phyloP scores from a whole-genome alignment of 2,888 invertebrate genomes.

The Druceiella hillmani region DNA sequence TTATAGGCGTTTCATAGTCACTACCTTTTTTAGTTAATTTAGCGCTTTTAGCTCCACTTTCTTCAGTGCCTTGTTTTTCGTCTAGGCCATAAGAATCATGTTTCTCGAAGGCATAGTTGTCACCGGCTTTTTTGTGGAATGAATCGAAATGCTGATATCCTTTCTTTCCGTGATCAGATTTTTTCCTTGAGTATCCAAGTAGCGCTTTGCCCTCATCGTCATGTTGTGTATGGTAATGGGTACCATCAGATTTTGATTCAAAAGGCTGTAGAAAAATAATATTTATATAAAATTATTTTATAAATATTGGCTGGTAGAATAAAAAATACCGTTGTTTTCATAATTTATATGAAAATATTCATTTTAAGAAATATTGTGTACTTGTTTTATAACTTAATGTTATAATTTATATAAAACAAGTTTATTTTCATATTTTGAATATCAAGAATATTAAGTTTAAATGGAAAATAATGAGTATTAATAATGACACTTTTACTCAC shows the following conservation, averaged over 20 bases:
- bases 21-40: too few relatives aligned
- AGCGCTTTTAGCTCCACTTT: conserved; percentile 41
- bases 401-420: too few relatives aligned
- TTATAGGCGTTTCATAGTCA: too few relatives aligned
- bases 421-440: too few relatives aligned
- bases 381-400: too few relatives aligned
- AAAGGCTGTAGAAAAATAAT: conserved; percentile 3
- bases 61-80: conserved; percentile 40
- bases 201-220: conserved; percentile 59
- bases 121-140: conserved; percentile 67
- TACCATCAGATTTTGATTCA: conserved; percentile 29
- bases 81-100: conserved; percentile 60
- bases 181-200: conserved; percentile 60
- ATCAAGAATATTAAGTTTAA: too few relatives aligned
- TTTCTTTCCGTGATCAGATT: conserved; percentile 60
- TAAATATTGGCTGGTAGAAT: not conserved
- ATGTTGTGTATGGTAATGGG: conserved; percentile 54
- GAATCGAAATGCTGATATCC: conserved; percentile 70
- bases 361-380: too few relatives aligned
- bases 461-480: too few relatives aligned
- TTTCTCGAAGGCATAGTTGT: conserved; percentile 66
- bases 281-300: conserved; percentile 5
- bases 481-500: conserved; percentile 35
- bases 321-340: not conserved
- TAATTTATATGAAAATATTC: too few relatives aligned